Percentiles rank a stretch among this genome's conserved stretches.
phyloP scores from a whole-genome alignment of 2,888 invertebrate genomes.

The Auanema sp. region DNA sequence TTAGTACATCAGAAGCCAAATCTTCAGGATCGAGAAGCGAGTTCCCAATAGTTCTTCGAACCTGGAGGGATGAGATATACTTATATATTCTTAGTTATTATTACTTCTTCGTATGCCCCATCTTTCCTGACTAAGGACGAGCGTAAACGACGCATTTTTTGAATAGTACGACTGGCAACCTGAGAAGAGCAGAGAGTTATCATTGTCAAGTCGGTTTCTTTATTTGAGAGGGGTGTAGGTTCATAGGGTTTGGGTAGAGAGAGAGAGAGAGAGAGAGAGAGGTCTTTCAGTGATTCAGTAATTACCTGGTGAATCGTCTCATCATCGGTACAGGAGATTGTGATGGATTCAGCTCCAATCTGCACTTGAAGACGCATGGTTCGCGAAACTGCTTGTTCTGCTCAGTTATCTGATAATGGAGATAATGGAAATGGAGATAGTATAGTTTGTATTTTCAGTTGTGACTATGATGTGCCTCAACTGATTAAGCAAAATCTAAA shows the following conservation, averaged over 20 bases:
- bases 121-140: constrained; percentile 21
- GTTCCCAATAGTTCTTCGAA: constrained; percentile 71
- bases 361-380: constrained; percentile 50
- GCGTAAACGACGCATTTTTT: constrained; percentile 40
- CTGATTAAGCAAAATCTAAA: no score
- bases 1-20: constrained; percentile 69
- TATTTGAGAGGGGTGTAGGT: no score
- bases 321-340: constrained; percentile 38
- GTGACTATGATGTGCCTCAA: no score
- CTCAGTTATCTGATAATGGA: no score
- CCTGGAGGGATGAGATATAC: constrained; percentile 54
- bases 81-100: background rate
- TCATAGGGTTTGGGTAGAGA: no score
- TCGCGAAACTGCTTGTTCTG: no score
- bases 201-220: no score
- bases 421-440: no score
- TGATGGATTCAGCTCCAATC: constrained; percentile 45
- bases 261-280: no score
- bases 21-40: constrained; percentile 72
- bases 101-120: constrained; percentile 22
- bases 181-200: constrained; percentile 22
- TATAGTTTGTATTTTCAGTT: no score
- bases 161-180: constrained; percentile 36
- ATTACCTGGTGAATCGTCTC: constrained; percentile 39
- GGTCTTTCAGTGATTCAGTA: background rate